A percentile compares a stretch with the other conserved stretches of the same genome.
Evolutionary conservation across 2,797 vertebrate species (phyloP).

Genomic region (Onychomys arenicola): DNA sequence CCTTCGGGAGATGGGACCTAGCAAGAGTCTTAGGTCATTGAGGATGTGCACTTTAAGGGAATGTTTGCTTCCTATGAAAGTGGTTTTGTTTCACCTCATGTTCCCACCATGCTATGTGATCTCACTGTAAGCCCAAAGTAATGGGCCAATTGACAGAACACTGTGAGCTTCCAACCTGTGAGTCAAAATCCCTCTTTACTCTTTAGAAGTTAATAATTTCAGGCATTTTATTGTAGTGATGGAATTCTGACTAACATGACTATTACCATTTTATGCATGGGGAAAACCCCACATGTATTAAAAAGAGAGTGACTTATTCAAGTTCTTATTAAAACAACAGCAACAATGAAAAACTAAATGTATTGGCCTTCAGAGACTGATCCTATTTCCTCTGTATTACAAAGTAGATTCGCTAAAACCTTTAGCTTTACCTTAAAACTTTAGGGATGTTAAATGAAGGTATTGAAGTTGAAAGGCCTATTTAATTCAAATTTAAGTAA

Average conservation of each 20-base stretch:
- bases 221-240: not conserved
- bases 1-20: not conserved
- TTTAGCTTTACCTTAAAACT: slow-evolving; percentile 49
- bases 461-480: not conserved
- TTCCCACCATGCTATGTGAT: too few relatives aligned
- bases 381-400: not conserved
- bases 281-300: not conserved
- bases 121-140: not conserved
- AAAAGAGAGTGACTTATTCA: not conserved
- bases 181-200: not conserved
- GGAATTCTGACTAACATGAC: not conserved
- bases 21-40: not conserved
- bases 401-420: not conserved
- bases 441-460: slow-evolving; percentile 35
- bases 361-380: not conserved
- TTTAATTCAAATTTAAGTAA: slow-evolving; percentile 25
- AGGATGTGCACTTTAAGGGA: not conserved
- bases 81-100: not conserved
- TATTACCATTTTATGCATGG: not conserved
- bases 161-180: too few relatives aligned
- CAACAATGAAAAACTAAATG: not conserved
- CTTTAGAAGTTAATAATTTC: not conserved
- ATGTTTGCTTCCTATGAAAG: not conserved
- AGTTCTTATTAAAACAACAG: not conserved
- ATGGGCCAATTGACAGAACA: not conserved